These are phyloP conservation scores for Mesodorylaimus sp. DNA, from an alignment of 2,888 invertebrate species.

Conservation along the genomic window DNA sequence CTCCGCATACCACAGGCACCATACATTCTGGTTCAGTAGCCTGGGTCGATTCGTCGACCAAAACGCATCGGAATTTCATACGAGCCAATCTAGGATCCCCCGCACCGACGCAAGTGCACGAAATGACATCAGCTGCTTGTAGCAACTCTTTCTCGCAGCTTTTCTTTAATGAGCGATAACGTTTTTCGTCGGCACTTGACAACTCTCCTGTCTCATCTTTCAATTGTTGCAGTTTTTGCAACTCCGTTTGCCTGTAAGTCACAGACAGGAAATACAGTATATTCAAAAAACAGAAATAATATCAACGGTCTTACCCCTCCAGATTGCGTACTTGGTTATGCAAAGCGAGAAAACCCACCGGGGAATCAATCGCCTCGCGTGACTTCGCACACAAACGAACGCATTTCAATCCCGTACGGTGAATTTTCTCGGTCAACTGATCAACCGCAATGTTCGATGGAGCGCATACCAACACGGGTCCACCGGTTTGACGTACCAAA, in stretches of 20 bases:
- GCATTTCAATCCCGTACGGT: conserved; percentile 75
- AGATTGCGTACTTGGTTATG: conserved; percentile 92
- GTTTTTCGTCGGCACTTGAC: conserved; percentile 79
- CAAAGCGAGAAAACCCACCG: conserved; percentile 81
- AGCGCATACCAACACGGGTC: conserved; percentile 67
- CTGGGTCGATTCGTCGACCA: conserved; percentile 40
- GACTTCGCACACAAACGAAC: conserved; percentile 92
- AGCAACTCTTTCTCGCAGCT: conserved; percentile 65
- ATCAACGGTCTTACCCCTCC: conserved; percentile 43
- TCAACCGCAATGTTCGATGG: conserved; percentile 98
- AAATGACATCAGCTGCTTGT: conserved; percentile 84
- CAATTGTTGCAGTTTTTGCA: conserved; percentile 79
- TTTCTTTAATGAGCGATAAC: conserved; percentile 72
- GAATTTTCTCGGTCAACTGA: conserved; percentile 95
- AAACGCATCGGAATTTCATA: conserved; percentile 78
- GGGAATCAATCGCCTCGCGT: conserved; percentile 90
- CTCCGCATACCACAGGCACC: conserved; percentile 94
- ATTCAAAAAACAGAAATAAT: not conserved
- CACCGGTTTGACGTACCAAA: conserved; percentile 61
- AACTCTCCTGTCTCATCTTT: conserved; percentile 97
- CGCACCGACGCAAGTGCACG: conserved; percentile 95
- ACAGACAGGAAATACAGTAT: not conserved
- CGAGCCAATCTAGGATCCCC: conserved; percentile 82
- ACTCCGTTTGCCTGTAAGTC: conserved; percentile 50
- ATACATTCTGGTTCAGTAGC: conserved; percentile 94